Base-by-base conservation (phyloP, 2,113 vertebrate genomes). In the Scolopax mira region DNA sequence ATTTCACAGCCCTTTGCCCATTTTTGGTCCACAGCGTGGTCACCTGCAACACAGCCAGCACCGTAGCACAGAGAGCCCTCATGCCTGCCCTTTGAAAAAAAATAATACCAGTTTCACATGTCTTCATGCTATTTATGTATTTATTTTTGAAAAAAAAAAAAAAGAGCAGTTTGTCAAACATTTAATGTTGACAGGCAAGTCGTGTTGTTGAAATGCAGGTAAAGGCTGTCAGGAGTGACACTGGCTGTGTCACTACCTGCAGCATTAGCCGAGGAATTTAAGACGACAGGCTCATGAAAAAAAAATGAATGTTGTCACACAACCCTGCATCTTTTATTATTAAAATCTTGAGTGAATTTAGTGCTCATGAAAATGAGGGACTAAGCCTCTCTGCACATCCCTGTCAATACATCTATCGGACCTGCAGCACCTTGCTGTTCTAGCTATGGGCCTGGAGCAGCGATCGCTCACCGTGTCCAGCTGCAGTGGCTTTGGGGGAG, bases 211-310 rank as follows among this genome's bases (percentile, higher is more conserved):
- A 77, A 95, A 39, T 93, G 92, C 88, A 97, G 95, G 96, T 96
- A 96, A 96, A 96, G 0, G 70, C 70, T 96, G 94, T 94, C 91
- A 93, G 73, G 94, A 95, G 79, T 97, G 95, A 96, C 96, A 93
- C 51, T 48, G 90, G 41, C 90, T 96, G 89, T 97, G 96, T 97
- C 97, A 96, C 95, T 82, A 39, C 41, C 35, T 74, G 55, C 81
- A 91, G 90, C 93, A 96, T 96, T 97, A 95, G 88, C 74, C 81
- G 60, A 75, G 85, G 97, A 96, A 97, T 97, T 94, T 90, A 94
- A 97, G 94, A 96, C 95, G 97, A 97, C 96, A 97, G 93, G 84
- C 81, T 97, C 97, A 97, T 97, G 97, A 96, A 97, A 97, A 97
- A 97, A 90, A 96, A 91, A 97, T 97, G 97, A 97, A 94, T 96